phyloP scores from a whole-genome alignment of 2,888 invertebrate species.

The Gasteruption jaculator region DNA sequence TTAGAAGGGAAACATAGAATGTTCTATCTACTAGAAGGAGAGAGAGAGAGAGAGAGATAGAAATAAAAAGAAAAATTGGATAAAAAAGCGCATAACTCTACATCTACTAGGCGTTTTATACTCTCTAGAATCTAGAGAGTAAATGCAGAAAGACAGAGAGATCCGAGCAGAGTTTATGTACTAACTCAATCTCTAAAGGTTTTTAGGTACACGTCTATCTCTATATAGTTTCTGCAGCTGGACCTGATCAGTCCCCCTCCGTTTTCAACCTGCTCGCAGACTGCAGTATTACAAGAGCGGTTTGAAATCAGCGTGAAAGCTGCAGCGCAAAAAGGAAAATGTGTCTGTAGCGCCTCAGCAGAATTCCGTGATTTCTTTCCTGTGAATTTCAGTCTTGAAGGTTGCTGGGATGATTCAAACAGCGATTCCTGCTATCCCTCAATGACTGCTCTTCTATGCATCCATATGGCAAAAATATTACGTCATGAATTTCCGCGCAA shows the following conservation, averaged over 20 bases:
- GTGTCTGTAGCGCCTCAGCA: no score
- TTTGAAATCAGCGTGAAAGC: constrained; percentile 27
- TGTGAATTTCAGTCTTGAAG: no score
- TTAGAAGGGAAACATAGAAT: constrained; percentile 13
- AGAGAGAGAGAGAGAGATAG: constrained; percentile 12
- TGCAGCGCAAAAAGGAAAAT: constrained; percentile 14
- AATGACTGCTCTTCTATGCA: no score
- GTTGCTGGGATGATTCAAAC: no score
- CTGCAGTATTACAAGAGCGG: constrained; percentile 21
- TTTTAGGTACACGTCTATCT: no score
- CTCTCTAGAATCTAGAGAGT: constrained; percentile 3
- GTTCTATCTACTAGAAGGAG: constrained; percentile 16
- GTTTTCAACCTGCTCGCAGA: constrained; percentile 25
- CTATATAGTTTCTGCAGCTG: constrained; percentile 19
- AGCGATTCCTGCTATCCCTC: no score
- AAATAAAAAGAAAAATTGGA: constrained; percentile 15
- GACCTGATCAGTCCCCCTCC: constrained; percentile 23
- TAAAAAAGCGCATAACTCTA: constrained; percentile 29
- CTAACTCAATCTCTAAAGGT: no score
- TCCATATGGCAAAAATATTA: no score
- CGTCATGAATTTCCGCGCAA: no score
- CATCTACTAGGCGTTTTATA: constrained; percentile 4
- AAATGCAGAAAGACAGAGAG: not conserved
- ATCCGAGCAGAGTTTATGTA: not conserved
- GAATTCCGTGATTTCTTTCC: no score